These are phyloP conservation scores for Odontamblyopus lacepedii DNA, from an alignment of 2,797 vertebrate species.

Conservation along the genomic window DNA sequence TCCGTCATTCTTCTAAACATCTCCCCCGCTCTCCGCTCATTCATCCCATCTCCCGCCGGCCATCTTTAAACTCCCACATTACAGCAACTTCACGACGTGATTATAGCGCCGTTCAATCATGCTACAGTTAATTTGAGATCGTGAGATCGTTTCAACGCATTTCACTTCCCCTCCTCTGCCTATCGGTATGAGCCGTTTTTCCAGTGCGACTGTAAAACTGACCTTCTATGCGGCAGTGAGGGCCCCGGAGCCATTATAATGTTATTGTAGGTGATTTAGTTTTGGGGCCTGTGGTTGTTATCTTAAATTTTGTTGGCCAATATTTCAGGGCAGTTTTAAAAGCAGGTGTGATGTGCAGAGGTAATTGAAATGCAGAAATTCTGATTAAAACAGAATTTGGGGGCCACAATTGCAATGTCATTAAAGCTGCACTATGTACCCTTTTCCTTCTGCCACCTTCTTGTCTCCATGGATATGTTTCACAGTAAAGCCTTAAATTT, in stretches of 20 bases:
- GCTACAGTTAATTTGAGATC: slow-evolving; percentile 5
- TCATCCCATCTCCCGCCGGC: slow-evolving; percentile 5
- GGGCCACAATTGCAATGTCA: too few species aligned
- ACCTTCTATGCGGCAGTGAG: background rate
- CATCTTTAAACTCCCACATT: slow-evolving; percentile 11
- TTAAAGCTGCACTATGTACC: too few species aligned
- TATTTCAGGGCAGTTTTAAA: too few species aligned
- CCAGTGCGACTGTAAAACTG: background rate
- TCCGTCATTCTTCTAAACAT: slow-evolving; percentile 5
- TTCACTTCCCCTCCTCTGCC: background rate
- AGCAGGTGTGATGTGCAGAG: too few species aligned
- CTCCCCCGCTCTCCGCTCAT: slow-evolving; percentile 2
- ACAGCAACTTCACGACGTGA: slow-evolving; percentile 2
- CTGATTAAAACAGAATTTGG: too few species aligned
- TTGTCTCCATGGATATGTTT: too few species aligned
- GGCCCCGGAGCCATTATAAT: background rate
- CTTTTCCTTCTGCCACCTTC: too few species aligned
- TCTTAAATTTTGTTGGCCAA: too few species aligned
- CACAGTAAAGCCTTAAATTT: too few species aligned
- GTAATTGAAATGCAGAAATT: too few species aligned
- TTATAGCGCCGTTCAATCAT: slow-evolving; percentile 2
- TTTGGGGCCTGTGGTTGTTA: too few species aligned
- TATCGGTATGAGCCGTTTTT: background rate
- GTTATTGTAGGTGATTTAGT: too few species aligned
- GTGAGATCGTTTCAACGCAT: background rate